Evolutionary conservation across 2,888 invertebrate genomes (phyloP), one percentile per base, ranked within the genome.

Genomic region (Caenorhabditis macrosperma): DNA sequence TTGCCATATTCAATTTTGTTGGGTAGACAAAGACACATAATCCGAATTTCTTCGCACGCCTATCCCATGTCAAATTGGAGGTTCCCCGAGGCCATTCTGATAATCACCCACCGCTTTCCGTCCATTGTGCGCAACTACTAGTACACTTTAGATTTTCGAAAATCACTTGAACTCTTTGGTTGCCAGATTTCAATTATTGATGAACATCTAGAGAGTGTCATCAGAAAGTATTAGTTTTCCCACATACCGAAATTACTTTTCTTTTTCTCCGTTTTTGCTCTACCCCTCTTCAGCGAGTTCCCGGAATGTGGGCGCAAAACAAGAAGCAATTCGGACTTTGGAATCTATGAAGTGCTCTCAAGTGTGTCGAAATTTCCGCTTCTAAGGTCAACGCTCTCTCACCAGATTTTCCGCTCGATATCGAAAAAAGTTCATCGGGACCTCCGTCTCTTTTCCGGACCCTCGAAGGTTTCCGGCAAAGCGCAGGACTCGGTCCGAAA

Each of bases 331-430:
- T n/a, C 10, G 71, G 55, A 71, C 71, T 61, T 44, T 71, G 72
- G 48, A 72, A 59, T 50, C 64, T 57, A 50, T 64, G 48, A 63
- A 64, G 74, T 64, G 64, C 74, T 74, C 74, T 74, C 59, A 74
- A 74, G 64, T 74, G 74, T 64, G 74, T 48, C 64, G 24, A 64
- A 64, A 74, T 64, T 74, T 74, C 59, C 74, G 74, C 64, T 74
- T 63, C 72, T 74, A 74, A 74, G 64, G 74, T 64, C 74, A 59
- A 64, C 12, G 74, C 57, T 28, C 64, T 64, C 55, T 28, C 46
- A 38, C 41, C 22, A 64, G 46, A 55, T 59, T 50, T 63, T 64
- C 50, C 57, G 35, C 55, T 48, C 52, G 54, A 63, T 61, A 61
- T 72, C 55, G 28, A 61, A 71, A 61, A 72, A 63, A 72, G 72